Conservation (phyloP, 1,140 invertebrate genomes). For the Oppia nitens region DNA sequence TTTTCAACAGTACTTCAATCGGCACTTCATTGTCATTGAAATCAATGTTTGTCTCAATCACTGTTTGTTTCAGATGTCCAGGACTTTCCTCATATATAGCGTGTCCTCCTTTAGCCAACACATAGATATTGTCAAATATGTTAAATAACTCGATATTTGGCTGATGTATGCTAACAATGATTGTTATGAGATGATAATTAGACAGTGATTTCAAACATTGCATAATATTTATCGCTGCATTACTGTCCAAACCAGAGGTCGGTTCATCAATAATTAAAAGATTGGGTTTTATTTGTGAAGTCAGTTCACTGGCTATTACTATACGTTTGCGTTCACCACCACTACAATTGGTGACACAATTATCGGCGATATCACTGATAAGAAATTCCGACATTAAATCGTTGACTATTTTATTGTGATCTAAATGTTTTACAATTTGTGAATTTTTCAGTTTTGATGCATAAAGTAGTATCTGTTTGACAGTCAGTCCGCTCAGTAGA, state of each 20-base stretch:
- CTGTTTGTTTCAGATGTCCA: slow-evolving; percentile 8
- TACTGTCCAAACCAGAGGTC: slow-evolving; percentile 45
- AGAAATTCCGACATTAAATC: slow-evolving; percentile 35
- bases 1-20: neutral
- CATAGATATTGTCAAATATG: slow-evolving; percentile 54
- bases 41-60: neutral
- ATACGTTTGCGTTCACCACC: slow-evolving; percentile 82
- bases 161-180: slow-evolving; percentile 92
- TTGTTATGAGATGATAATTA: slow-evolving; percentile 24
- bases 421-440: neutral
- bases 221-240: slow-evolving; percentile 6
- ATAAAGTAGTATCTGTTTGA: slow-evolving; percentile 74
- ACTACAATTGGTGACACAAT: neutral
- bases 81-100: slow-evolving; percentile 24
- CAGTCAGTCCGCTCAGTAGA: slow-evolving; percentile 64
- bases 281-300: slow-evolving; percentile 27
- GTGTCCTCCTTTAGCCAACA: slow-evolving; percentile 17
- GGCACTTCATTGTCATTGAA: neutral
- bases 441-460: slow-evolving; percentile 65
- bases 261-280: slow-evolving; percentile 26
- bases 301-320: slow-evolving; percentile 80
- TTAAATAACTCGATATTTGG: slow-evolving; percentile 85
- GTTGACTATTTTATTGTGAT: slow-evolving; percentile 1
- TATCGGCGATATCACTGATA: slow-evolving; percentile 44
- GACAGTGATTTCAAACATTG: slow-evolving; percentile 33